These are phyloP conservation scores for Sphenopsis melanotis DNA, from an alignment of 2,797 vertebrate genomes.

Conservation along the genomic window DNA sequence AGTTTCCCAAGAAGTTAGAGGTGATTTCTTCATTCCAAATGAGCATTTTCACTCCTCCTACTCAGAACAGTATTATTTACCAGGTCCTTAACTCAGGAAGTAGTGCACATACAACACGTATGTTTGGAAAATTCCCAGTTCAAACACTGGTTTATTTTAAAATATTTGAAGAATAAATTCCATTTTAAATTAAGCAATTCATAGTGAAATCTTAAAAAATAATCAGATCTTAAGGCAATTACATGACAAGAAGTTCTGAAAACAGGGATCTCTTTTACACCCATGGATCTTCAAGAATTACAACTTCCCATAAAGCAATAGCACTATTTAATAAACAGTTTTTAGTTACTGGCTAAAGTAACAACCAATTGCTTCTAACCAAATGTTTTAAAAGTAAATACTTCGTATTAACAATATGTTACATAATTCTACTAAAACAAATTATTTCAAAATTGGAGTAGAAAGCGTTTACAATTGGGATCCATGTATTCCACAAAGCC, in stretches of 20 bases:
- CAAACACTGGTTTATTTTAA: background rate
- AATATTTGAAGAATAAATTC: background rate
- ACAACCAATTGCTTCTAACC: background rate
- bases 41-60: background rate
- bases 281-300: background rate
- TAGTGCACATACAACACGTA: rapidly evolving
- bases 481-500: background rate
- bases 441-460: background rate
- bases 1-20: background rate
- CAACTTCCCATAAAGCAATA: background rate
- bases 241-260: background rate
- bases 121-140: background rate
- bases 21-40: background rate
- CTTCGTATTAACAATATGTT: background rate
- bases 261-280: background rate
- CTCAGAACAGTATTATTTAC: background rate
- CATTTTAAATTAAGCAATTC: background rate
- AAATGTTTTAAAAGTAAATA: background rate
- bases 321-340: background rate
- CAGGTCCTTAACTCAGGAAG: background rate
- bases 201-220: background rate
- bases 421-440: background rate
- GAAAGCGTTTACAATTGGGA: background rate
- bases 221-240: background rate
- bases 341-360: background rate